phyloP scores from a whole-genome alignment of 92 coral and sea anemone genomes.

The Virgularia gustaviana region DNA sequence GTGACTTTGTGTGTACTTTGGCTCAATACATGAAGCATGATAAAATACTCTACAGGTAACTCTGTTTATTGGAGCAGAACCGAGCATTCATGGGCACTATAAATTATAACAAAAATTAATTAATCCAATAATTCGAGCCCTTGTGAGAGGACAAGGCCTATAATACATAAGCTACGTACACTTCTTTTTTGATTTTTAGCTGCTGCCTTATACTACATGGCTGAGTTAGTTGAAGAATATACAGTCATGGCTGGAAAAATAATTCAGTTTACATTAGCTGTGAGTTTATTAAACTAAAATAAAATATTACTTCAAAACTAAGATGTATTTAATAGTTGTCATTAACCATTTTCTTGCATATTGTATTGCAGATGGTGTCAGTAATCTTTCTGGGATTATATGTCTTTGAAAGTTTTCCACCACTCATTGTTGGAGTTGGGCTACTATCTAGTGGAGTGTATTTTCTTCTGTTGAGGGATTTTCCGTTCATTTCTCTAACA shows the following conservation, averaged over 20 bases:
- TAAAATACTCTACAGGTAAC: too few species aligned
- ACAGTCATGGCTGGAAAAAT: slow-evolving; percentile 83
- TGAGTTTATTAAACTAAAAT: slow-evolving; percentile 44
- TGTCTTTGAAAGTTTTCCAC: slow-evolving; percentile 77
- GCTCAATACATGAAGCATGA: too few species aligned
- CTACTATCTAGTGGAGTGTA: slow-evolving; percentile 79
- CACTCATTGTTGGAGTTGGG: slow-evolving; percentile 61
- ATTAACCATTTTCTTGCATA: not conserved
- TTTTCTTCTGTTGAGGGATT: slow-evolving; percentile 74
- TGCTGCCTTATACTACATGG: slow-evolving; percentile 89
- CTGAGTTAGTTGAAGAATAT: slow-evolving; percentile 94
- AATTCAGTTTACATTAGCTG: slow-evolving; percentile 66
- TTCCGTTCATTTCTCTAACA: slow-evolving; percentile 84
- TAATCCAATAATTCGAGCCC: too few species aligned
- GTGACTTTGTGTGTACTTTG: too few species aligned
- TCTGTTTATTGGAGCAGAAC: too few species aligned
- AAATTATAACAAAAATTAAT: too few species aligned
- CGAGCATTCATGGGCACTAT: too few species aligned
- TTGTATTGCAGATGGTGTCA: slow-evolving; percentile 60
- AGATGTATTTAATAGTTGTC: not conserved
- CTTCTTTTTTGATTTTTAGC: slow-evolving; percentile 47
- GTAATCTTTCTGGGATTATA: slow-evolving; percentile 62
- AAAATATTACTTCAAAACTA: not conserved
- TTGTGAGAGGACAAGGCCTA: too few species aligned
- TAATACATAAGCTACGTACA: too few species aligned